phyloP scores from a whole-genome alignment of 2,113 vertebrate genomes.

The Eleginops maclovinus region DNA sequence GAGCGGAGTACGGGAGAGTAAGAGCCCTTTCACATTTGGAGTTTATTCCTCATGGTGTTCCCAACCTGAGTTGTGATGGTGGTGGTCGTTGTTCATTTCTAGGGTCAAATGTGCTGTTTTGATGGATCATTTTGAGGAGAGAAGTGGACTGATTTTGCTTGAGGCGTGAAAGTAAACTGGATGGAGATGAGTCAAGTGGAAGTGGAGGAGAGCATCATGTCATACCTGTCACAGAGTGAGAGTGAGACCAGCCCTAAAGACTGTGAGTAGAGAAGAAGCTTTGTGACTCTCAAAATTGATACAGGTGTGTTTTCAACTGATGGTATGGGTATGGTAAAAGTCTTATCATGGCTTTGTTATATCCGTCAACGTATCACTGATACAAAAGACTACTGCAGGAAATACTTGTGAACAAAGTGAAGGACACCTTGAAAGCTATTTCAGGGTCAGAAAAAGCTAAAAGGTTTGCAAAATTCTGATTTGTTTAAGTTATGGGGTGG shows the following conservation, averaged over 20 bases:
- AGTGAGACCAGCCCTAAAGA: conserved; percentile 83
- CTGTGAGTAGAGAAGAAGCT: conserved; percentile 83
- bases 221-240: conserved; percentile 81
- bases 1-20: conserved; percentile 13
- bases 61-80: background rate
- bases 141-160: conserved; percentile 21
- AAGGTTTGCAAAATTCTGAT: conserved; percentile 17
- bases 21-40: conserved; percentile 30
- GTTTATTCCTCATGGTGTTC: conserved; percentile 33
- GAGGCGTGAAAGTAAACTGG: conserved; percentile 24
- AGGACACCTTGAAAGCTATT: background rate
- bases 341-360: background rate
- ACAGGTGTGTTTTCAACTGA: background rate
- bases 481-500: background rate
- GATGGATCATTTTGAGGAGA: conserved; percentile 28
- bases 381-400: background rate
- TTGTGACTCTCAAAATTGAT: background rate
- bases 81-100: conserved; percentile 16
- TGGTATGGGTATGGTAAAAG: background rate
- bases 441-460: conserved; percentile 6
- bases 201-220: conserved; percentile 71
- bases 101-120: background rate
- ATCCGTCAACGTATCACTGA: background rate
- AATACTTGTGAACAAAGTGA: background rate
- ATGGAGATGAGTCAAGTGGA: conserved; percentile 63